Evolutionary conservation across 2,113 vertebrate genomes (phyloP), one percentile per base, ranked within the genome.

Genomic region (Menidia beryllina): DNA sequence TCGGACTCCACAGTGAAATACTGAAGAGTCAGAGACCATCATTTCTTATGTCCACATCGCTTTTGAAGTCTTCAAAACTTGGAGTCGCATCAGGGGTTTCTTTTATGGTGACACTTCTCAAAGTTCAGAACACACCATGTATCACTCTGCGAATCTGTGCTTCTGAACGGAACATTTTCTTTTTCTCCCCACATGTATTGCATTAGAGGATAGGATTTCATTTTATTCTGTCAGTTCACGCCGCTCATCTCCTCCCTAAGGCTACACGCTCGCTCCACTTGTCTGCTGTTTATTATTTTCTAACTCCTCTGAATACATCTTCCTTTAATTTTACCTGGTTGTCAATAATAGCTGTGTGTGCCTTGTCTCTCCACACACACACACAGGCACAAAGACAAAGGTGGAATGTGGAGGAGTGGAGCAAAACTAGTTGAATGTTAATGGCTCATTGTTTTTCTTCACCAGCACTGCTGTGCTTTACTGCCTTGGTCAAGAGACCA

Each of bases 381-480:
- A 38, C 45, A 30, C 20, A 61, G 25, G 14, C 48, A 36, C 45
- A 30, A n/a, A 61, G 24, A 13, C 54, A 68, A 64, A 82, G 81
- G 72, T 82, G 78, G 66, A 84, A 56, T 63, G 71, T 79, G 66
- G 73, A 84, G 86, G 82, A 67, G 74, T 79, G 49, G 20, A 63
- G 75, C 57, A 75, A 54, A 79, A 81, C 83, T 75, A 78, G 80
- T 86, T 87, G 86, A 84, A 86, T 89, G 66, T 77, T 78, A 87
- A 86, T 75, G 78, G 55, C 61, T 69, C 13, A 12, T 72, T 82
- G 79, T 70, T 85, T 77, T 53, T 23, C 65, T 71, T 79, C 58
- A 48, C 15, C n/a, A 53, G 58, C 69, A 17, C 45, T 0, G 15
- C 27, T 60, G 79, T 61, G 53, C 58, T 10, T 17, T 10, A 13